phyloP scores from a whole-genome alignment of 2,797 vertebrate genomes.

The Gorsachius magnificus region DNA sequence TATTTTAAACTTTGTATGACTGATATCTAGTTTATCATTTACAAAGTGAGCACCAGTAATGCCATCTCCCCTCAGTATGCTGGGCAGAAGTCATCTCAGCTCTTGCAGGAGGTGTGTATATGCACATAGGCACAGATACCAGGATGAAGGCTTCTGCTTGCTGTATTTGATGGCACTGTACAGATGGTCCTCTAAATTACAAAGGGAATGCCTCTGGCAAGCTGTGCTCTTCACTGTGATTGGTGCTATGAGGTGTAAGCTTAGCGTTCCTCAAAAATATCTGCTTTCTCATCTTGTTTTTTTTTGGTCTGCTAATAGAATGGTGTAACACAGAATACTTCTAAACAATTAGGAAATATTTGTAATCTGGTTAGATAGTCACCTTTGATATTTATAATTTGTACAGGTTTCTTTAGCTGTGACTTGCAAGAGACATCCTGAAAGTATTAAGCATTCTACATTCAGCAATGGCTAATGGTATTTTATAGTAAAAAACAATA shows the following conservation, averaged over 20 bases:
- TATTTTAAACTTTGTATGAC: neutral
- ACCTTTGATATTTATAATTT: neutral
- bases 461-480: neutral
- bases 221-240: conserved; percentile 3
- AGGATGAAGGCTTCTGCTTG: neutral
- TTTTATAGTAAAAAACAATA: neutral
- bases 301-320: neutral
- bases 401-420: neutral
- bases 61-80: neutral
- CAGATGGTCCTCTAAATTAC: conserved; percentile 51
- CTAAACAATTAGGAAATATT: neutral
- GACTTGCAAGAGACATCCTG: neutral
- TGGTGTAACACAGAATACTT: neutral
- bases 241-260: conserved; percentile 22
- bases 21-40: neutral
- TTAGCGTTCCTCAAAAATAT: conserved; percentile 8
- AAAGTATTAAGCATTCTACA: neutral
- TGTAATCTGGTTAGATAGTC: neutral
- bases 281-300: neutral
- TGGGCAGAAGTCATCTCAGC: neutral
- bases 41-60: neutral
- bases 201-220: conserved; percentile 59
- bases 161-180: conserved; percentile 1
- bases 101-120: neutral
- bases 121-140: neutral